Evolutionary conservation across 2,113 vertebrate species (phyloP).

Genomic region (Myrmophylax atrothorax): DNA sequence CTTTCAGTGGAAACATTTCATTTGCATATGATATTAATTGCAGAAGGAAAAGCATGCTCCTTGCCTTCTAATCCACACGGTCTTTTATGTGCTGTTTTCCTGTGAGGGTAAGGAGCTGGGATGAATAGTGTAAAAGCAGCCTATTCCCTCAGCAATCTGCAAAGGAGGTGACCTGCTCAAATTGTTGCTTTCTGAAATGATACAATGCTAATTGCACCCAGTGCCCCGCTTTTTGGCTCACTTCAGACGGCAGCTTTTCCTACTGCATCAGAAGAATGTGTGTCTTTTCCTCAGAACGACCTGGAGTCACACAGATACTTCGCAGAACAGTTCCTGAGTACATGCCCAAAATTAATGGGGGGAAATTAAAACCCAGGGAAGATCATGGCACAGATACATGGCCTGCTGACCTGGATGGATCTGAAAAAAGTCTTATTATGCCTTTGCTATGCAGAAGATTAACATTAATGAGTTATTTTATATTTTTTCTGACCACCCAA

Average conservation of each 20-base stretch:
- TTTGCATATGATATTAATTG: conserved; percentile 50
- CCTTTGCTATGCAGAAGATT: neutral
- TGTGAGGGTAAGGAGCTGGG: fast-evolving
- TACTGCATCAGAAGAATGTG: neutral
- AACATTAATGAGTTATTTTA: neutral
- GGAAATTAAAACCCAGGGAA: neutral
- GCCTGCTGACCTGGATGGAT: neutral
- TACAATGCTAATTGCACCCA: neutral
- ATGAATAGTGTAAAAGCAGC: neutral
- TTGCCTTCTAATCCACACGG: neutral
- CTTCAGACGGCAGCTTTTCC: neutral
- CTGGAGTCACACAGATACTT: neutral
- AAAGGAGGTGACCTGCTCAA: neutral
- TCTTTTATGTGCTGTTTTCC: neutral
- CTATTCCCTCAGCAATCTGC: neutral
- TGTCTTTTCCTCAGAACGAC: neutral
- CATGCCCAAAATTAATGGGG: neutral
- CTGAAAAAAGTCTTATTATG: neutral
- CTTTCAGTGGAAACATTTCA: conserved; percentile 32
- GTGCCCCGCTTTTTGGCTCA: neutral
- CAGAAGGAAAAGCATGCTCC: neutral
- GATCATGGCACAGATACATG: neutral
- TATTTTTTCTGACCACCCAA: neutral
- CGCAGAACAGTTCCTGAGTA: neutral
- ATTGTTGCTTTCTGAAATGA: neutral